phyloP scores from a whole-genome alignment of 2,797 vertebrate genomes.

The Erethizon dorsatum region DNA sequence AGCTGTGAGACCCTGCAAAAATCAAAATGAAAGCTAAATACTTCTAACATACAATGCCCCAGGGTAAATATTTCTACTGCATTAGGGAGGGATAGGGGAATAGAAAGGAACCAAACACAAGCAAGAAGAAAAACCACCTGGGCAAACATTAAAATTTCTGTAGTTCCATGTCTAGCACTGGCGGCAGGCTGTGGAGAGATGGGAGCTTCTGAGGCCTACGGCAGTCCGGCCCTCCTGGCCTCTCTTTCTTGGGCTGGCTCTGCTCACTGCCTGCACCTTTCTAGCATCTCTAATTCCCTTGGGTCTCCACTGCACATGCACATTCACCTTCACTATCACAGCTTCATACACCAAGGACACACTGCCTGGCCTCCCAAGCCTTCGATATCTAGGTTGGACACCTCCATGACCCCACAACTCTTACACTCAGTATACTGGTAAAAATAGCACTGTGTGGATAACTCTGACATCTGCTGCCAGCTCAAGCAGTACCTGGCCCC shows the following conservation, averaged over 20 bases:
- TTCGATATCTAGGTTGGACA: neutral
- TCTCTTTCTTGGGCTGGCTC: neutral
- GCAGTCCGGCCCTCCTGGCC: neutral
- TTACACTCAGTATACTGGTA: neutral
- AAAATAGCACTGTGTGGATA: neutral
- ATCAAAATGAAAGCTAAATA: neutral
- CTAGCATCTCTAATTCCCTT: neutral
- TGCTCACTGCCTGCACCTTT: neutral
- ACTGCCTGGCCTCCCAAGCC: neutral
- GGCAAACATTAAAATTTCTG: neutral
- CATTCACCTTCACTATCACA: neutral
- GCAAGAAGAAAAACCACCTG: neutral
- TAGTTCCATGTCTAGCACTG: neutral
- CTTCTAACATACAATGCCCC: neutral
- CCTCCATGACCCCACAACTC: neutral
- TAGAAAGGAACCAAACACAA: neutral
- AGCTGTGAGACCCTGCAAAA: neutral
- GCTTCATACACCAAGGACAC: neutral
- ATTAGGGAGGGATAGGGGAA: neutral
- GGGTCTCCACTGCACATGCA: neutral
- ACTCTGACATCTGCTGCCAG: neutral
- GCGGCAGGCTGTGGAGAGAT: neutral
- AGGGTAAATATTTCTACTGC: neutral
- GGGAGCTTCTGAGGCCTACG: neutral
- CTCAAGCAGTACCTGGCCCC: neutral